These are phyloP conservation scores for Idris sp. DNA, from an alignment of 1,140 invertebrate species.

Conservation along the genomic window DNA sequence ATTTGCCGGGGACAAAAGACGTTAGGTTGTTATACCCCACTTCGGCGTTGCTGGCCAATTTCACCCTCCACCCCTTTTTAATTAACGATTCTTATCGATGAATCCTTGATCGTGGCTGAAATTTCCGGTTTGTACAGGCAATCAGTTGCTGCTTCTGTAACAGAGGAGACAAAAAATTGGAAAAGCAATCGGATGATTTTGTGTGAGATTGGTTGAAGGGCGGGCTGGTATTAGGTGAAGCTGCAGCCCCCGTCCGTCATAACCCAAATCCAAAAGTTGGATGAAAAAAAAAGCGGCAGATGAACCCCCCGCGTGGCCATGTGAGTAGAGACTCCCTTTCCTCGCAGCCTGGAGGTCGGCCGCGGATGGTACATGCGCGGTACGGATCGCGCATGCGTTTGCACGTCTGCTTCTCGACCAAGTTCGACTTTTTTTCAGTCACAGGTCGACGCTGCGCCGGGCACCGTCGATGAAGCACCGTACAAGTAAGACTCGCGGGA, in stretches of 20 bases:
- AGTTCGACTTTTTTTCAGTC: conserved; percentile 75
- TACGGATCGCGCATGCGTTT: conserved; percentile 69
- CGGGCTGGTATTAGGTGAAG: neutral
- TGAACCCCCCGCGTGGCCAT: conserved; percentile 34
- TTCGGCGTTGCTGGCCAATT: no score
- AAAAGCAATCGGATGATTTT: no score
- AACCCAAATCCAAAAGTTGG: conserved; percentile 47
- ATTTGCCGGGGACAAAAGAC: neutral
- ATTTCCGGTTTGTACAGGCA: neutral
- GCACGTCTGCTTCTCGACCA: conserved; percentile 49
- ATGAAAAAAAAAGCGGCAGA: conserved; percentile 29
- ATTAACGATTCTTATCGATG: neutral
- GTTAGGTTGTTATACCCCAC: no score
- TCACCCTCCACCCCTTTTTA: neutral
- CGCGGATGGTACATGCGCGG: conserved; percentile 54
- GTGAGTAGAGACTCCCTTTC: conserved; percentile 51
- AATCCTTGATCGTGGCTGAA: neutral
- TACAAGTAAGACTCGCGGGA: conserved; percentile 45
- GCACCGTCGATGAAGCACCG: conserved; percentile 67
- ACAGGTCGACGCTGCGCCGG: conserved; percentile 75
- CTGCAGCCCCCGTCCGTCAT: conserved; percentile 15
- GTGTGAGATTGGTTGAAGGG: neutral
- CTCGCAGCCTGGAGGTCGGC: conserved; percentile 54
- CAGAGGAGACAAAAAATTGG: no score
- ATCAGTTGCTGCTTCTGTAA: neutral